phyloP scores from a whole-genome alignment of 2,797 vertebrate genomes.

The Eospalax fontanierii region DNA sequence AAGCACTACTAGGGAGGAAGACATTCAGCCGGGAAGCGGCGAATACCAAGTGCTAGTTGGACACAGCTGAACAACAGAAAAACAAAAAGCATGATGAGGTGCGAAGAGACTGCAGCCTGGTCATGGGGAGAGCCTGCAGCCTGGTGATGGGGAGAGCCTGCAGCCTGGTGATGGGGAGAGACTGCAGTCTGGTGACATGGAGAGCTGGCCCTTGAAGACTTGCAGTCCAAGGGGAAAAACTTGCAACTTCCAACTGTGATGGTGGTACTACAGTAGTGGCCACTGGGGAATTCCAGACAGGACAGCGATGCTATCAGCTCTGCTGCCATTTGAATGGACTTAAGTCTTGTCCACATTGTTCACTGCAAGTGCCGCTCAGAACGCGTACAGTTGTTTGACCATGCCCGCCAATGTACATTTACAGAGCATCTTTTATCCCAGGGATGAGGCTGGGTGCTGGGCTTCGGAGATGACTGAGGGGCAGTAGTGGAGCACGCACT shows the following conservation, averaged over 20 bases:
- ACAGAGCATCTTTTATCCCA: neutral
- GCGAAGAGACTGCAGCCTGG: neutral
- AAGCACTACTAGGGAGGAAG: neutral
- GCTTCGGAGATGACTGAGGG: neutral
- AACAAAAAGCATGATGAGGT: fast-evolving
- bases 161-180: neutral
- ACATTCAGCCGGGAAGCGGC: neutral
- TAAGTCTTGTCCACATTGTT: neutral
- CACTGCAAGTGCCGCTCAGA: neutral
- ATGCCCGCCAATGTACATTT: fast-evolving
- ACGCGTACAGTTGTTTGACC: neutral
- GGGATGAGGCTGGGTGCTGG: neutral
- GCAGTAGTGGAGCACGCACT: neutral
- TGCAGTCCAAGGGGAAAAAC: neutral
- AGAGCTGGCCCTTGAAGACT: neutral
- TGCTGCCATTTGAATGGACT: neutral
- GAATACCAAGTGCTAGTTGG: neutral
- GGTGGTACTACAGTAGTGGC: neutral
- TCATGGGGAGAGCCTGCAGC: neutral
- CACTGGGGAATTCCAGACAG: too few species aligned
- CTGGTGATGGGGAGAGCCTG: neutral
- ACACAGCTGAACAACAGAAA: neutral
- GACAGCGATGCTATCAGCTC: neutral
- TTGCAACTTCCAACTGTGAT: neutral
- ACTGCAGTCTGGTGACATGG: neutral